A percentile compares a stretch with the other conserved stretches of the same genome.
Evolutionary conservation across 2,113 vertebrate genomes (phyloP).

Genomic region (Syngnathus scovelli): DNA sequence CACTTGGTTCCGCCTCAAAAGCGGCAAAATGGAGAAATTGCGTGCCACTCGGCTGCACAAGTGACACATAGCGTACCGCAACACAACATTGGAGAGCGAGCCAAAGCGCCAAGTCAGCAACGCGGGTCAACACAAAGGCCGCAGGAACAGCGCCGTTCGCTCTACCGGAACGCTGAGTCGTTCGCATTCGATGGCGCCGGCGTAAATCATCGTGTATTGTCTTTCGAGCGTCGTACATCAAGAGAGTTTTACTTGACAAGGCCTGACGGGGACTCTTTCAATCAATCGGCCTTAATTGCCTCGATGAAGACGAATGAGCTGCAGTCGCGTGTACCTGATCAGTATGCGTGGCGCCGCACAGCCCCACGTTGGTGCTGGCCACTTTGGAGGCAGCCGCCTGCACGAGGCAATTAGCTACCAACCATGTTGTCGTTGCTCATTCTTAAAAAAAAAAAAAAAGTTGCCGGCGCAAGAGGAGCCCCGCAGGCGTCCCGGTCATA

Average conservation of each 20-base stretch:
- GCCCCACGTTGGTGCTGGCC: conserved; percentile 52
- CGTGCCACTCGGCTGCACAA: not conserved
- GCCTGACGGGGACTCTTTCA: not conserved
- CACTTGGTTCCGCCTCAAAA: not conserved
- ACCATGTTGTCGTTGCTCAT: conserved; percentile 32
- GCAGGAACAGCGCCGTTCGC: no score
- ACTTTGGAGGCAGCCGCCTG: conserved; percentile 52
- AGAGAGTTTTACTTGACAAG: not conserved
- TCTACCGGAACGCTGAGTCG: no score
- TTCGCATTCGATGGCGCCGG: no score
- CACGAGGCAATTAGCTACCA: conserved; percentile 66
- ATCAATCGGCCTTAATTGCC: conserved; percentile 4
- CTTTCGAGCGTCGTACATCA: not conserved
- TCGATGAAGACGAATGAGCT: conserved; percentile 5
- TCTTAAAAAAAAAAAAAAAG: not conserved
- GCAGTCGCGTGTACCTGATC: conserved; percentile 9
- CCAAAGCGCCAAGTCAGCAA: not conserved
- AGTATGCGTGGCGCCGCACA: conserved; percentile 11
- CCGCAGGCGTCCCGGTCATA: not conserved
- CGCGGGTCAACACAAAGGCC: not conserved
- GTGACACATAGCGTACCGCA: no score
- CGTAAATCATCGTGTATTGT: not conserved
- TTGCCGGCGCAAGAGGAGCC: conserved; percentile 36
- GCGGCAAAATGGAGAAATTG: not conserved
- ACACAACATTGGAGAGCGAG: not conserved